Base-by-base conservation (phyloP, 2,113 vertebrate species). In the Chionomys nivalis region DNA sequence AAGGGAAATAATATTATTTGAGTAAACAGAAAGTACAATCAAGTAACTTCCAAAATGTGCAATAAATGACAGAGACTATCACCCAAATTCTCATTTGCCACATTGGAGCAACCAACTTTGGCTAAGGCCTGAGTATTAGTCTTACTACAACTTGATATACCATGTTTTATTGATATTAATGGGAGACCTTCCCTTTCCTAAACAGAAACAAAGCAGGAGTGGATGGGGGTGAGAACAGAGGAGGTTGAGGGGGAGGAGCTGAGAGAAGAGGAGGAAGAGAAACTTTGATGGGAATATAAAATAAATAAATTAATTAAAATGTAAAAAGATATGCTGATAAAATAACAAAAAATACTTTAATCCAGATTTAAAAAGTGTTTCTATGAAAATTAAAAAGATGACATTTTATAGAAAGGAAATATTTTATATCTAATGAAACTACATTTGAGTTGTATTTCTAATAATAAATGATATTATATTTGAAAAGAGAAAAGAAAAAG, bases 381-480 rank as follows among this genome's bases (percentile, higher is more conserved):
- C 85, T 82, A 77, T 21, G 21, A 94, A 95, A 96, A 86, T 39
- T 83, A 94, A 82, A 17, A 36, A 55, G 39, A 79, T 13, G 36
- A 17, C 7, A n/a, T 89, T 94, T 94, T 92, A 4, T 28, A 94
- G 97, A 94, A 66, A 33, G 17, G 17, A 49, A 75, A 42, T 73
- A 61, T 95, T 44, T 55, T 12, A n/a, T 79, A 31, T 90, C 66
- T 47, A 91, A 4, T 90, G 16, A 31, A 85, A 90, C 12, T 82
- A 82, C 36, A 92, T 68, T 78, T 96, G 66, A 68, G 81, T 91
- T 86, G 58, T 49, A 82, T 75, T 95, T 94, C 49, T 68, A 82
- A 47, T 61, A 95, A 82, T 89, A 93, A 79, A 33, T 13, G 28
- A 21, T 88, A 65, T 65, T 79, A 92, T 14, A 90, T 55, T 61